Evolutionary conservation across 2,797 vertebrate species (phyloP).

Genomic region (Xenops minutus): DNA sequence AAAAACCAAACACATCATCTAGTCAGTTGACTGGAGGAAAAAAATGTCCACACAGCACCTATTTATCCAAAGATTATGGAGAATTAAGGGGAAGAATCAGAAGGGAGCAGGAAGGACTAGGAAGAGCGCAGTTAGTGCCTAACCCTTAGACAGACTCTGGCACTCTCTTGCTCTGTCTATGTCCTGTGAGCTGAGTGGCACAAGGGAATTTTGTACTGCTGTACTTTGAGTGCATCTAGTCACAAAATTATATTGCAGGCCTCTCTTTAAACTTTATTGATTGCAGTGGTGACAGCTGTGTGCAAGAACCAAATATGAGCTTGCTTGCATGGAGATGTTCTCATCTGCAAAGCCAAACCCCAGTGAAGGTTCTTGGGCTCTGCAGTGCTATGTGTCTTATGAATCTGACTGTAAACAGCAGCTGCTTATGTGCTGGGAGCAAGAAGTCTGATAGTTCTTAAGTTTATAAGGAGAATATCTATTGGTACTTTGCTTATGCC

Average conservation of each 20-base stretch:
- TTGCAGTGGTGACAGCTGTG: not conserved
- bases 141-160: no score
- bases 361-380: not conserved
- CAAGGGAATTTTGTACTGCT: not conserved
- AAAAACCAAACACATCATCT: not conserved
- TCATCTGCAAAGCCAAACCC: not conserved
- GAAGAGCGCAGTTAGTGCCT: not conserved
- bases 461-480: not conserved
- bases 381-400: rapidly evolving
- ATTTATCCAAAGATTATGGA: not conserved
- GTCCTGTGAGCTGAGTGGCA: not conserved
- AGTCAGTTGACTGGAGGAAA: not conserved
- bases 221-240: not conserved
- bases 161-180: no score
- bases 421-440: not conserved
- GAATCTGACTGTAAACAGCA: not conserved
- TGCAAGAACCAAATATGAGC: not conserved
- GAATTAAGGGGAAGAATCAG: not conserved
- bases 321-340: not conserved
- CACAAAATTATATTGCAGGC: not conserved
- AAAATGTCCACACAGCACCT: not conserved
- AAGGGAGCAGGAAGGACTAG: not conserved
- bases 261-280: not conserved
- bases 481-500: not conserved
- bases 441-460: not conserved